Evolutionary conservation across 2,888 invertebrate species (phyloP).

Genomic region (Epinotia nisella): DNA sequence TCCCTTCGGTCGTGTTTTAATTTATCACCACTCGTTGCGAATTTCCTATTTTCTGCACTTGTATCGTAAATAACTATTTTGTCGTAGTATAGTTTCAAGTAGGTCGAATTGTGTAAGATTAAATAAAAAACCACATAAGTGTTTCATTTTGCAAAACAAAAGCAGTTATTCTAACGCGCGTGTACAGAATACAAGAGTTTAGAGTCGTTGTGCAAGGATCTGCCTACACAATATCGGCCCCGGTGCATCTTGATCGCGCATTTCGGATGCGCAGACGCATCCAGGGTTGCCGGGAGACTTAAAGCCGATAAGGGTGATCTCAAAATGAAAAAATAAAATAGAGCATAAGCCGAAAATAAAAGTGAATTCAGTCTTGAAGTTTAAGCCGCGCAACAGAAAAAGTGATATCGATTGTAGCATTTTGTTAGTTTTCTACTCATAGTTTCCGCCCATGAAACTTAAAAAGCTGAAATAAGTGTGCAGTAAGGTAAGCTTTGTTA

Average conservation of each 20-base stretch:
- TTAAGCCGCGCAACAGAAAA: not conserved
- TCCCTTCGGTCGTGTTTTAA: no score
- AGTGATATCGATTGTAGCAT: not conserved
- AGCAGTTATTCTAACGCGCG: not conserved
- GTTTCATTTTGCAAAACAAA: not conserved
- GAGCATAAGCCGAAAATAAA: constrained; percentile 1
- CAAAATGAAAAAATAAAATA: constrained; percentile 19
- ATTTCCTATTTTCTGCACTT: no score
- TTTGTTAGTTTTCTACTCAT: not conserved
- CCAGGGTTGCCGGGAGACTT: not conserved
- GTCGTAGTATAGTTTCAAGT: not conserved
- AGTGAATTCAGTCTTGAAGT: not conserved
- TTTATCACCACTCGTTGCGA: no score
- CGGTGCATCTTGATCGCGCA: constrained; percentile 29
- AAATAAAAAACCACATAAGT: not conserved
- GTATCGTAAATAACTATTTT: no score
- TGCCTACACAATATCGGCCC: constrained; percentile 12
- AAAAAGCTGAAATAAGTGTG: no score
- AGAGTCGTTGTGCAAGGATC: constrained; percentile 21
- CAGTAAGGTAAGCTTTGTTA: no score
- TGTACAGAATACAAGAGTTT: constrained; percentile 26
- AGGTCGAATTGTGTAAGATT: not conserved
- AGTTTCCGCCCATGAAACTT: no score
- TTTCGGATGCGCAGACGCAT: constrained; percentile 14
- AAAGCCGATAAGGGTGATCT: constrained; percentile 3